Conservation (phyloP, 2,797 vertebrate genomes). For the Myotis findleyi region DNA sequence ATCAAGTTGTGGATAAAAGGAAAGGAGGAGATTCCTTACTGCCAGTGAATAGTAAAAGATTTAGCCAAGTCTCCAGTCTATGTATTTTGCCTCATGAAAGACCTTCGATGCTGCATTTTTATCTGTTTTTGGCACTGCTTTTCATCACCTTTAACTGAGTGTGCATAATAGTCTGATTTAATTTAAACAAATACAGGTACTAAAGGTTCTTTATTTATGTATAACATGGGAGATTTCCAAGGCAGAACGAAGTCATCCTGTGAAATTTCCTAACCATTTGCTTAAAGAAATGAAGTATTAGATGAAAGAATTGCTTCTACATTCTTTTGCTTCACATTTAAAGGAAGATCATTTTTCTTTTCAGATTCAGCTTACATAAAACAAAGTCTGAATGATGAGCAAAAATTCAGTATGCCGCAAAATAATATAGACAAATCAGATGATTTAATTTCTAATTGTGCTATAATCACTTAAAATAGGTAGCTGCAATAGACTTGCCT, state of each 20-base stretch:
- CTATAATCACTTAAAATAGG: constrained; percentile 41
- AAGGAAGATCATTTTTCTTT: constrained; percentile 62
- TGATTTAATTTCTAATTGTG: constrained; percentile 66
- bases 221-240: constrained; percentile 77
- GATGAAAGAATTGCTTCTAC: constrained; percentile 74
- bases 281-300: constrained; percentile 80
- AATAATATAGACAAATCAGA: constrained; percentile 65
- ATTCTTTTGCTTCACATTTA: constrained; percentile 58
- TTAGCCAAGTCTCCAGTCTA: constrained; percentile 86
- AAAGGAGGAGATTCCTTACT: constrained; percentile 88
- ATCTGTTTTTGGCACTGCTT: constrained; percentile 84
- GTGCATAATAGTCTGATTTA: constrained; percentile 81
- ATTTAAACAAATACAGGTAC: constrained; percentile 83
- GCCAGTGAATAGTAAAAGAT: constrained; percentile 89
- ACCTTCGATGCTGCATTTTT: constrained; percentile 85
- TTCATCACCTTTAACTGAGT: constrained; percentile 82
- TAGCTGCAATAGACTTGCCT: constrained; percentile 48
- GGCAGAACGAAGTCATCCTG: constrained; percentile 77
- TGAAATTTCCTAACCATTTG: constrained; percentile 79
- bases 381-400: constrained; percentile 57
- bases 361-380: constrained; percentile 45
- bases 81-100: constrained; percentile 86
- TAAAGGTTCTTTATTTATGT: constrained; percentile 81
- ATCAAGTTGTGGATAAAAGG: constrained; percentile 89
- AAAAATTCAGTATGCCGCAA: constrained; percentile 66